These are phyloP conservation scores for Pocillopora grandis DNA, from an alignment of 92 coral and sea anemone genomes.

Conservation along the genomic window DNA sequence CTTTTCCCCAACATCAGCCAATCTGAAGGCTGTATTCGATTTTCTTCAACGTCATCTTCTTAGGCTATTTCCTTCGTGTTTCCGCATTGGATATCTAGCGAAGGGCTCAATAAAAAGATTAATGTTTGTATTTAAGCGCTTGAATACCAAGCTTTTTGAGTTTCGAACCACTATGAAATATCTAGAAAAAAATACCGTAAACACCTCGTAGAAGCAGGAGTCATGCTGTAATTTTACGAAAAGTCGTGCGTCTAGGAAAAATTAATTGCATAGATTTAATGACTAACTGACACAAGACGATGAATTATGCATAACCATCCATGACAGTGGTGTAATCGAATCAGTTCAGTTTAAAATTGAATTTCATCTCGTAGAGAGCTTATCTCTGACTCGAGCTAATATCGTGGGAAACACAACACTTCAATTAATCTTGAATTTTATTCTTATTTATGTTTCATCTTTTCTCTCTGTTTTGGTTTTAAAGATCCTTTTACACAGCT, in stretches of 20 bases:
- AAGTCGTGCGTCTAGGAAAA: not conserved
- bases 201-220: not conserved
- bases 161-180: not conserved
- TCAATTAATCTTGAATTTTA: not conserved
- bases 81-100: constrained; percentile 23
- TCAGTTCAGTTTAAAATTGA: constrained; percentile 20
- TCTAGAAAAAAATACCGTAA: not conserved
- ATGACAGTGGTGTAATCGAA: constrained; percentile 15
- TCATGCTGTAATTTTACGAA: not conserved
- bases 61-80: constrained; percentile 30
- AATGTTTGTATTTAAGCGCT: not conserved
- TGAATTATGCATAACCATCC: constrained; percentile 30
- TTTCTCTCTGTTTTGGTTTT: not conserved
- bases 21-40: constrained; percentile 10
- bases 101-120: constrained; percentile 28
- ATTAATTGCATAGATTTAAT: not conserved
- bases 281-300: not conserved
- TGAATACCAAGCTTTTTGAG: constrained; percentile 2
- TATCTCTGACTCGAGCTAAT: constrained; percentile 2
- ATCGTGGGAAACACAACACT: not conserved
- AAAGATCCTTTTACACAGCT: not conserved
- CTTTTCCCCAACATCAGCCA: constrained; percentile 25
- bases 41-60: constrained; percentile 23
- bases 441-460: not conserved
- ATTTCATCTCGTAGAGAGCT: constrained; percentile 1